Evolutionary conservation across 2,888 invertebrate genomes (phyloP).

Genomic region (Branchipolynoe longqiensis): DNA sequence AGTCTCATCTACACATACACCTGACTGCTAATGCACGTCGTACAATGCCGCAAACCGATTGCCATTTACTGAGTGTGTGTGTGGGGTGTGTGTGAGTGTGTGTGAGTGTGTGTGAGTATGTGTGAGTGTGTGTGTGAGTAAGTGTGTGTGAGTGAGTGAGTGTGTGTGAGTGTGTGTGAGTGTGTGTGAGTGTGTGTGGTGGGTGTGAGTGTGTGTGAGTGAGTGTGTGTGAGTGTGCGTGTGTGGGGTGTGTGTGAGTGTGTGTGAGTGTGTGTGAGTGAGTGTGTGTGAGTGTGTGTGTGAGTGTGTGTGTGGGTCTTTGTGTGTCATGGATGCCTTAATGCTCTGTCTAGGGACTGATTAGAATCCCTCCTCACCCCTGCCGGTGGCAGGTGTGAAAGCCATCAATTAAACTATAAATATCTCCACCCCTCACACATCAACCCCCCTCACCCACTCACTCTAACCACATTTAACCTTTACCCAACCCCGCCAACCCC

Average conservation of each 20-base stretch:
- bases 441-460: no score
- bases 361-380: no score
- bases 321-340: background rate
- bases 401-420: no score
- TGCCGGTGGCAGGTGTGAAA: no score
- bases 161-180: slow-evolving; percentile 6
- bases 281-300: slow-evolving; percentile 17
- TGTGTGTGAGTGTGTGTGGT: background rate
- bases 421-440: no score
- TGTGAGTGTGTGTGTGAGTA: background rate
- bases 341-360: no score
- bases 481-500: no score
- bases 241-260: slow-evolving; percentile 4
- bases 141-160: slow-evolving; percentile 19
- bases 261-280: slow-evolving; percentile 25
- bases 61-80: no score
- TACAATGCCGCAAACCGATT: no score
- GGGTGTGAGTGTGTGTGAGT: background rate
- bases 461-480: no score
- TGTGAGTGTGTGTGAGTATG: background rate
- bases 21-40: no score
- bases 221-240: slow-evolving; percentile 3
- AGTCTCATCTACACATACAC: no score
- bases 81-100: background rate
- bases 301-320: background rate